Evolutionary conservation across 2,888 invertebrate genomes (phyloP).

Genomic region (Eristalis tenax): DNA sequence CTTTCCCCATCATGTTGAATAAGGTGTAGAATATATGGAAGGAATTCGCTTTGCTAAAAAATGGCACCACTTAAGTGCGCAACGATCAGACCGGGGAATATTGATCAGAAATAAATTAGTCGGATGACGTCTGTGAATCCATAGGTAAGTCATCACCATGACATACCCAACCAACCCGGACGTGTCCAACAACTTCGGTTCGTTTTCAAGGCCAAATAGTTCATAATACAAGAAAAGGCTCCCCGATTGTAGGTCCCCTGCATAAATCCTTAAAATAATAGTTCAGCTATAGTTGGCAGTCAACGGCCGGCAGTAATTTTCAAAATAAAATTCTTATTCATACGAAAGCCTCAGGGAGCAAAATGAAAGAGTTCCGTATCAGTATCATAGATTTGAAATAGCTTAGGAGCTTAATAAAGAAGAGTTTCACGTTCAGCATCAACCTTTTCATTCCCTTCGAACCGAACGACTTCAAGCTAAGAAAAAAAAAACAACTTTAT

Average conservation of each 20-base stretch:
- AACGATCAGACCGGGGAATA: too few species aligned
- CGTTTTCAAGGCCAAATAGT: neutral
- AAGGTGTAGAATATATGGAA: too few species aligned
- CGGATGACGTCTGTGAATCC: too few species aligned
- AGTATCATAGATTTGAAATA: neutral
- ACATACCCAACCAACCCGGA: too few species aligned
- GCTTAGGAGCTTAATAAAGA: neutral
- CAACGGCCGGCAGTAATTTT: neutral
- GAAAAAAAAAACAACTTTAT: conserved; percentile 6
- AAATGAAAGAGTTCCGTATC: neutral
- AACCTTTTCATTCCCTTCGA: neutral
- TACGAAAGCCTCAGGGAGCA: neutral
- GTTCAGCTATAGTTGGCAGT: neutral
- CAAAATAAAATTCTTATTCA: neutral
- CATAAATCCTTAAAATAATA: neutral
- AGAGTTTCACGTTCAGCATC: neutral
- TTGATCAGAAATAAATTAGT: too few species aligned
- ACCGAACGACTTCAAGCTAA: neutral
- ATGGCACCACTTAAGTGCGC: too few species aligned
- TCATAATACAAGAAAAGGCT: neutral
- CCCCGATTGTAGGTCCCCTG: neutral
- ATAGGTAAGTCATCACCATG: too few species aligned
- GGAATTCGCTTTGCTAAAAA: too few species aligned
- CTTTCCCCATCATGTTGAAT: too few species aligned
- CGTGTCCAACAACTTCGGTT: too few species aligned